Evolutionary conservation across 1,140 invertebrate species (phyloP), one percentile per base, ranked within the genome.

Genomic region (Platyura marginata): DNA sequence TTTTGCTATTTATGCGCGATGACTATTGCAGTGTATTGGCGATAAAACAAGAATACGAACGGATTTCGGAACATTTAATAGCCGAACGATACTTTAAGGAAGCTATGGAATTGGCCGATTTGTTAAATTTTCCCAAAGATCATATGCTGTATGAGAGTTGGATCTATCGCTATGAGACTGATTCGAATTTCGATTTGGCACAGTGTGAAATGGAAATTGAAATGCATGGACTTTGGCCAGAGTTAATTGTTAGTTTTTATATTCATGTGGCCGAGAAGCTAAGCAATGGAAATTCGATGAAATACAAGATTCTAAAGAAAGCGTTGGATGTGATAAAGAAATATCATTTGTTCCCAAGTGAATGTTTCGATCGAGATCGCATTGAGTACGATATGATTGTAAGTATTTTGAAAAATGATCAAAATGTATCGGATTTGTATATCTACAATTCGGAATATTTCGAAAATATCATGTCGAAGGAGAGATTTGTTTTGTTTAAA

Each of bases 401-500:
- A 15, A 54, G 54, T 29, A 57, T 57, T 34, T 33, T 61, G 21
- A 44, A 56, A 36, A 34, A 54, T 20, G 36, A 49, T 1, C 41
- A 45, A 11, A 46, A 48, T 0, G 21, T 33, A 2, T 23, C 46
- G n/a, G 23, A 2, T 13, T 21, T 49, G 10, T 29, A 44, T 11
- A 50, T 61, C 21, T 58, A 59, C 36, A 53, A 61, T 33, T 61
- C 59, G 3, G 57, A 59, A 21, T 61, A 61, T 41, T 61, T 49
- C 34, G 58, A 61, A 41, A 51, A 57, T 33, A 58, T 61, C 3
- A 57, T 61, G 58, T 45, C 46, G 10, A 48, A 54, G 33, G 56
- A 59, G 36, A 53, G 56, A 6, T 51, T 51, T 47, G 54, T 61
- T 2, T 46, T 61, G 0, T 61, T 57, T 37, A 59, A 61, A 44